Base-by-base conservation (phyloP, 2,113 vertebrate genomes). In the Epinephelus lanceolatus region DNA sequence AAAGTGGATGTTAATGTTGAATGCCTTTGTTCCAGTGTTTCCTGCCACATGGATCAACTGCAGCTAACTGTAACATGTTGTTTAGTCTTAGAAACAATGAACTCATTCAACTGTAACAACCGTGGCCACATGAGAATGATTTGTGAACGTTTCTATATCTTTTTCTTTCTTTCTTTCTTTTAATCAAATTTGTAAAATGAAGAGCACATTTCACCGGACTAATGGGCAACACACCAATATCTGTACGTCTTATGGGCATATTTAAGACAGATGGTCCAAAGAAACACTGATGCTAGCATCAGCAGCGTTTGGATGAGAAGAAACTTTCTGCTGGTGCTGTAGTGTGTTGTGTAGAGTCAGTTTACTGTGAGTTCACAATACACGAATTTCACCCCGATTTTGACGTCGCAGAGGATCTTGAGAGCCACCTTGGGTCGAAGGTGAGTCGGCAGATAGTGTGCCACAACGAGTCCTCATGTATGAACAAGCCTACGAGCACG, bases 31-130 rank as follows among this genome's bases (percentile, higher is more conserved):
- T 53, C 57, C 11, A 15, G 0, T 47, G 19, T 78, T 66, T 1
- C 17, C 17, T n/a, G 30, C 37, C 37, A 55, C 42, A 55, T 42
- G 40, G 40, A 42, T 62, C 25, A 65, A 65, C 18, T 79, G 37
- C 55, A 80, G 66, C 18, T 23, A 75, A 11, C 37, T 71, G 33
- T 27, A 61, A 62, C 18, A 53, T 56, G 60, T 63, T 55, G 40
- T 80, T 76, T 23, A 23, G 12, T 59, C 61, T 74, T 21, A 25
- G 19, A 74, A 80, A 59, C 51, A 68, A 83, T 63, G 60, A 76
- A 7, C 18, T 61, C 47, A 69, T 60, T 77, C 42, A 78, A 6
- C 57, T 74, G 10, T 57, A 45, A 57, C 17, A 68, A 57, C 27
- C 45, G 13, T 25, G 23, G 37, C 59, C 71, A 83, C 51, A 21